Base-by-base conservation (phyloP, 2,888 invertebrate genomes). In the Philonicus albiceps region DNA sequence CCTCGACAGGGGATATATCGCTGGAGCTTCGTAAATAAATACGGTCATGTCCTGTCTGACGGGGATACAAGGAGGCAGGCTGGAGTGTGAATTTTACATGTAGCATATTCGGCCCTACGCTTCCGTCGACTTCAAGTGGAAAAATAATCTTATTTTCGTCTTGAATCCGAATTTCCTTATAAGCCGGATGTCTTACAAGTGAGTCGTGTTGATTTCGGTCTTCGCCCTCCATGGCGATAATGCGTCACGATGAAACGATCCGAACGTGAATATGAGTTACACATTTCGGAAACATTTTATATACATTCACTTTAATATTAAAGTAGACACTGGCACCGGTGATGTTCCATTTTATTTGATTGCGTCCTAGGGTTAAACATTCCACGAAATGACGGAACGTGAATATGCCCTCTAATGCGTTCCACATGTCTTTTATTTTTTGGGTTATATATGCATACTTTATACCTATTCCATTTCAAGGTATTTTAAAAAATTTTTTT, bases 161-260 rank as follows among this genome's bases (percentile, higher is more conserved):
- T 49, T 80, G 80, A 80, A 80, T 80, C 80, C 80, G 80, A 80
- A 80, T 80, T 80, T 80, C 80, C 80, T 80, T 80, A 80, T 80
- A 80, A 80, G 80, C 80, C 80, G 80, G 80, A 80, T 80, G 80
- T 80, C 80, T 80, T 80, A 80, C 80, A 80, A 80, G 49, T 80
- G 80, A 80, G 49, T 80, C 80, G 80, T 80, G 80, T 80, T 80
- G 80, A 80, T 80, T 80, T 80, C 80, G 19, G 49, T n/a, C 49
- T 16, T 49, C 80, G 27, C 49, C 43, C 49, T 80, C 49, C 49
- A 19, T 49, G 80, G 43, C 49, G 80, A 49, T 80, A 80, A 80
- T 80, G 80, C 40, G 80, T 80, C 80, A 80, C 43, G 49, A 80
- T 80, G 80, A 80, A 80, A 80, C 53, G 80, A 80, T 80, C 80